phyloP scores from a whole-genome alignment of 2,113 vertebrate genomes.

The Sturnus vulgaris region DNA sequence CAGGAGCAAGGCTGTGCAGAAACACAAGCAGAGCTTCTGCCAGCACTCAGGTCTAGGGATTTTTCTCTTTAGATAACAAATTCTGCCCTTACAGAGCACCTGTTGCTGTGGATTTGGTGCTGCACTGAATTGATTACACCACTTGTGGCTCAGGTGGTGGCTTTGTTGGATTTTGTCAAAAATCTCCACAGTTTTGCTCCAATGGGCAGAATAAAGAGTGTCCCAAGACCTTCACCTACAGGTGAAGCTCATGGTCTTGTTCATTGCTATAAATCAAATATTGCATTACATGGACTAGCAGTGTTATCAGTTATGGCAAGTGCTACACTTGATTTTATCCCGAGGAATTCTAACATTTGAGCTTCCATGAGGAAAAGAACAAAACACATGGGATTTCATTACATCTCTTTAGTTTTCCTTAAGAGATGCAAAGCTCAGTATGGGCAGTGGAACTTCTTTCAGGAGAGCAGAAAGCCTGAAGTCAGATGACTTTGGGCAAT shows the following conservation, averaged over 20 bases:
- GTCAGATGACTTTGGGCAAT: neutral
- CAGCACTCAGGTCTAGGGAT: neutral
- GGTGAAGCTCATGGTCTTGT: neutral
- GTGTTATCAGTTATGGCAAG: neutral
- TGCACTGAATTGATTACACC: neutral
- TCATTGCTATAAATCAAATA: neutral
- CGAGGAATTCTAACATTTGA: neutral
- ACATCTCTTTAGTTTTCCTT: neutral
- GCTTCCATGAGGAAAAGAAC: neutral
- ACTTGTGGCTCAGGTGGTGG: neutral
- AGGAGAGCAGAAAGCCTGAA: neutral
- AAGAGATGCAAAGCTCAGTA: neutral
- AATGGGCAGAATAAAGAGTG: rapidly evolving
- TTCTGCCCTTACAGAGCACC: neutral
- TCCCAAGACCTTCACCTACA: neutral
- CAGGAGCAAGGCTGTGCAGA: neutral
- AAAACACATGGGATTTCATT: neutral
- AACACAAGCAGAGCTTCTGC: neutral
- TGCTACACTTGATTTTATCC: neutral
- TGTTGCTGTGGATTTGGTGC: neutral
- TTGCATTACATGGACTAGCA: neutral
- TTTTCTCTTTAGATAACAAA: neutral
- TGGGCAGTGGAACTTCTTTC: neutral
- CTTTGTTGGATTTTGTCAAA: neutral
- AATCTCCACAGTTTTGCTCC: neutral